Conservation (phyloP, 2,888 invertebrate genomes). For the Cheilosia pagana region DNA sequence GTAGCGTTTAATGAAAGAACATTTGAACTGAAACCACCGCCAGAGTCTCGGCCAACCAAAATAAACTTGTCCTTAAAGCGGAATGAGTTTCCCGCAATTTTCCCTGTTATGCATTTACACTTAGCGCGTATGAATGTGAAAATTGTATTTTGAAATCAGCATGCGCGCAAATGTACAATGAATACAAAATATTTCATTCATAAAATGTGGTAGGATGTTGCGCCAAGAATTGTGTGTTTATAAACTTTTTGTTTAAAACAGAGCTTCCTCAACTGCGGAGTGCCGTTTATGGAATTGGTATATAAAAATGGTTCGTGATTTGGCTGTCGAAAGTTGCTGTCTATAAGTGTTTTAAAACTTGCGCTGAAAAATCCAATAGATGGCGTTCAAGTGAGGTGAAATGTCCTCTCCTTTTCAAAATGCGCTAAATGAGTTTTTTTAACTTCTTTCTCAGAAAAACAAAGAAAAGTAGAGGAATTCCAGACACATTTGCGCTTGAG, state of each 20-base stretch:
- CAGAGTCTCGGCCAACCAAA: background rate
- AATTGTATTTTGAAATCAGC: conserved; percentile 2
- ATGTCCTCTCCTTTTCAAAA: too few species aligned
- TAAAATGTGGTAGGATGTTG: conserved; percentile 13
- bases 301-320: background rate
- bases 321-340: background rate
- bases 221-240: background rate
- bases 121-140: background rate
- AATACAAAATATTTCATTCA: conserved; percentile 22
- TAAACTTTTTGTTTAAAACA: background rate
- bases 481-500: too few species aligned
- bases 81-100: conserved; percentile 45
- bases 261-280: conserved; percentile 4
- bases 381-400: too few species aligned
- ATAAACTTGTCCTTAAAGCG: conserved; percentile 29
- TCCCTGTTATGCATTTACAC: conserved; percentile 11
- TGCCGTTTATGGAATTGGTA: background rate
- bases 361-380: too few species aligned
- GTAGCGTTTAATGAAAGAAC: background rate
- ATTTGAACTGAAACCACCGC: conserved; percentile 17
- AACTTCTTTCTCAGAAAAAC: too few species aligned
- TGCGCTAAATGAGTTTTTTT: too few species aligned
- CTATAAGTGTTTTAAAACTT: too few species aligned
- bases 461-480: too few species aligned
- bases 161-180: conserved; percentile 30